Evolutionary conservation across 2,888 invertebrate genomes (phyloP), one percentile per base, ranked within the genome.

Genomic region (Seladonia tumulorum): DNA sequence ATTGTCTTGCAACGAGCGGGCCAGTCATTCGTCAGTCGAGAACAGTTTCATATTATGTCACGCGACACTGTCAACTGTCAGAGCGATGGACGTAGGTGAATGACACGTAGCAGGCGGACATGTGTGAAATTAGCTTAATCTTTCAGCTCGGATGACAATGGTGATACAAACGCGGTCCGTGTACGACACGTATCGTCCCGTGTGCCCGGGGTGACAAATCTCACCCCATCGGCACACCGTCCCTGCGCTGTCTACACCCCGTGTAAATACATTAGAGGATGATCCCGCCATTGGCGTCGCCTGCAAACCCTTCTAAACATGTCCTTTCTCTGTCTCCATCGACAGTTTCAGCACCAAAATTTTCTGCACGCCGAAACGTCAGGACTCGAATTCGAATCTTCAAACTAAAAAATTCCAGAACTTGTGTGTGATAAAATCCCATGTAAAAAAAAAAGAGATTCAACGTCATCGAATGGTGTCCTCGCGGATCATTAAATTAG

Each of bases 121-220:
- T 95, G 95, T 95, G 95, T 95, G 95, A 95, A 95, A 95, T 95
- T 95, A 95, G 95, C 95, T 95, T 95, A 95, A 95, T 95, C 95
- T 95, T 93, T 92, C 93, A 91, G 93, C 93, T 95, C 94, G 93
- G 94, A 95, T 95, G 95, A 95, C 95, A 95, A 95, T 95, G 88
- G 94, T 92, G 94, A 95, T 94, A 95, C 94, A 95, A 93, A 93
- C 93, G 93, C 89, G 90, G 92, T 92, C 66, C 93, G 92, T 95
- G 95, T 95, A 93, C 91, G 93, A 95, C 94, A 94, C 93, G 94
- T 91, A 94, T 93, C 93, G 91, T 91, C 91, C 90, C 88, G 90
- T 91, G 85, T 91, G 93, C 93, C 25, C 66, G 74, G 92, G 92
- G 93, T 93, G 94, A 94, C 94, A 94, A 94, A 94, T 94, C 93